Conservation (phyloP, 2,113 vertebrate genomes). For the Scopus umbretta region DNA sequence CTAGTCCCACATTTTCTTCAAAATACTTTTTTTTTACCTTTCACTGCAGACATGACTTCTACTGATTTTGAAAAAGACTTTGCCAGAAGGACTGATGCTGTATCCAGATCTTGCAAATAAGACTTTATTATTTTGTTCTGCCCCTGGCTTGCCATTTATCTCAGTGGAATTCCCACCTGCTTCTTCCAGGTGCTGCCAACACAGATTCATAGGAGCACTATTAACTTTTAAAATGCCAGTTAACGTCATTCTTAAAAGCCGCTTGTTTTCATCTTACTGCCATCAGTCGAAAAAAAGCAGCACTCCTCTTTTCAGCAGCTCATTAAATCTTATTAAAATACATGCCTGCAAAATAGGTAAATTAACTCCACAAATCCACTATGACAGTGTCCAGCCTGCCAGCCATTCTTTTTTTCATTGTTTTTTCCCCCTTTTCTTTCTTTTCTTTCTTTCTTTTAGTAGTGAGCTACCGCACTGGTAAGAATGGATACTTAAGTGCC, state of each 20-base stretch:
- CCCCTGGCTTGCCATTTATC: not conserved
- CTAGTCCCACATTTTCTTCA: not conserved
- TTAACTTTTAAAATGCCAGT: constrained; percentile 13
- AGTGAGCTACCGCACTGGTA: not conserved
- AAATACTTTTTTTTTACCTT: not conserved
- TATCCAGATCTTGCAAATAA: not conserved
- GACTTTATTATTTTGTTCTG: not conserved
- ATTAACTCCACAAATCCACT: constrained; percentile 11
- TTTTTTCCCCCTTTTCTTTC: accelerated
- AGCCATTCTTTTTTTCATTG: not conserved
- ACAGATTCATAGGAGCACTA: not conserved
- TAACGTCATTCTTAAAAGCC: not conserved
- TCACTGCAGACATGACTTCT: not conserved
- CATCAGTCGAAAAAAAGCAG: not conserved
- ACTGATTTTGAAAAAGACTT: not conserved
- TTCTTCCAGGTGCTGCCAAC: constrained; percentile 40
- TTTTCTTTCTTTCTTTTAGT: not conserved
- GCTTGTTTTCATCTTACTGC: constrained; percentile 30
- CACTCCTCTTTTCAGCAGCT: constrained; percentile 44
- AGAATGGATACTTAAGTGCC: not conserved
- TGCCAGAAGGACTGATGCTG: not conserved
- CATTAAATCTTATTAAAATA: constrained; percentile 51
- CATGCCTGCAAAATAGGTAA: constrained; percentile 8
- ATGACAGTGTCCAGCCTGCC: constrained; percentile 1
- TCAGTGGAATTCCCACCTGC: constrained; percentile 39